Evolutionary conservation across 2,113 vertebrate genomes (phyloP).

Genomic region (Oenanthe melanoleuca): DNA sequence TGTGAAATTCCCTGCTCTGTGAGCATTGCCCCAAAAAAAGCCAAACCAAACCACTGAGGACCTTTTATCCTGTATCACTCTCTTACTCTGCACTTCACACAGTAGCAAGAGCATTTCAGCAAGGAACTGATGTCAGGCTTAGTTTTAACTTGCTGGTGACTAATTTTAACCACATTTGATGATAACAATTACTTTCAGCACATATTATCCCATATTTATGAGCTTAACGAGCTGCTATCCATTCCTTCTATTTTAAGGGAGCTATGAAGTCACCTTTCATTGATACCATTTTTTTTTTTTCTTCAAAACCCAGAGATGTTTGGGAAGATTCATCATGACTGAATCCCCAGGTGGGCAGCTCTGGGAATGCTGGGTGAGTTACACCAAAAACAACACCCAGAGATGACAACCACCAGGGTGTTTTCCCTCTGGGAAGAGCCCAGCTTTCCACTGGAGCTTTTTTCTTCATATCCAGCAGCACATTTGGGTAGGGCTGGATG

Average conservation of each 20-base stretch:
- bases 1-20: not conserved
- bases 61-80: not conserved
- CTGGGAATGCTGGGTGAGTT: not conserved
- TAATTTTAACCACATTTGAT: conserved; percentile 57
- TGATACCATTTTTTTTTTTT: not conserved
- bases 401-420: not conserved
- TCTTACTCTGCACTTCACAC: not conserved
- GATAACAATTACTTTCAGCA: conserved; percentile 62
- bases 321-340: not conserved
- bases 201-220: not conserved
- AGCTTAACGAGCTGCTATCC: conserved; percentile 12
- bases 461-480: not conserved
- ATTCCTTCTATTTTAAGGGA: conserved; percentile 44
- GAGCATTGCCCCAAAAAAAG: not conserved
- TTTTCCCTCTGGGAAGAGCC: not conserved
- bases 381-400: not conserved
- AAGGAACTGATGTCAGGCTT: conserved; percentile 1
- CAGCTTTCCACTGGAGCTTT: not conserved
- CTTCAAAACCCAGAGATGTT: not conserved
- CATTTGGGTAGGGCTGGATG: not conserved
- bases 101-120: conserved; percentile 6
- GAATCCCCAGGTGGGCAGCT: not conserved
- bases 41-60: not conserved
- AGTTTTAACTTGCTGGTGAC: conserved; percentile 61
- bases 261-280: conserved; percentile 1